Percentiles rank a stretch among this genome's conserved stretches.
These are phyloP conservation scores for Ichneumoninae sp. DNA, from an alignment of 2,888 invertebrate species.

Conservation along the genomic window DNA sequence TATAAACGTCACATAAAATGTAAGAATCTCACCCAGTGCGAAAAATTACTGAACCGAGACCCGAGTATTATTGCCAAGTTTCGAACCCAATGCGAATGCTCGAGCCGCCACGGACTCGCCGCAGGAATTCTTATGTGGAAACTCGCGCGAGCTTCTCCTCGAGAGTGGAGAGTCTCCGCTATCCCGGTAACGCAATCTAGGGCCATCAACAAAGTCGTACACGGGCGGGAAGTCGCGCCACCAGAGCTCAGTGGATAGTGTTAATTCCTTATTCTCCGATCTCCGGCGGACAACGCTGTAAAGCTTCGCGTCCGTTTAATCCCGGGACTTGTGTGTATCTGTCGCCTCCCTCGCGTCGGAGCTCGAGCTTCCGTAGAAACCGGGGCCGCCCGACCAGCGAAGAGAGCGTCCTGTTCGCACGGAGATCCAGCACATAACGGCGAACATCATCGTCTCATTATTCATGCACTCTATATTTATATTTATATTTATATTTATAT, in stretches of 20 bases:
- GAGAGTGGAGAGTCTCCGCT: conserved; percentile 4
- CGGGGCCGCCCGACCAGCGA: conserved; percentile 13
- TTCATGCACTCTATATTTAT: not conserved
- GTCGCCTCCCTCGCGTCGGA: conserved; percentile 57
- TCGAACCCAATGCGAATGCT: not conserved
- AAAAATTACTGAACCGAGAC: not conserved
- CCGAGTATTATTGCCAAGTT: not conserved
- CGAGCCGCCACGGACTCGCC: conserved; percentile 19
- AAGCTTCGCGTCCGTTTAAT: conserved; percentile 57
- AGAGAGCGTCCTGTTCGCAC: conserved; percentile 42
- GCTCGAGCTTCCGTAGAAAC: conserved; percentile 63
- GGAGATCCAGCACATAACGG: conserved; percentile 9
- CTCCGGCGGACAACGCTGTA: conserved; percentile 51
- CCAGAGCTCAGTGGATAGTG: conserved; percentile 36
- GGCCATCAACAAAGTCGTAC: conserved; percentile 62
- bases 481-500: conserved; percentile 26
- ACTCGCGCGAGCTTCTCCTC: conserved; percentile 46
- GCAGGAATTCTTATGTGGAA: conserved; percentile 52
- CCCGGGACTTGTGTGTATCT: conserved; percentile 12
- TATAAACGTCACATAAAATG: conserved; percentile 2
- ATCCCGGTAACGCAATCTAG: conserved; percentile 54
- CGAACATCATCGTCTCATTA: conserved; percentile 41
- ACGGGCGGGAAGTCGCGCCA: conserved; percentile 43
- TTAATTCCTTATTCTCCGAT: conserved; percentile 24
- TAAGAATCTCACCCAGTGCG: not conserved